Evolutionary conservation across 2,797 vertebrate species (phyloP).

Genomic region (Botia almorhae): DNA sequence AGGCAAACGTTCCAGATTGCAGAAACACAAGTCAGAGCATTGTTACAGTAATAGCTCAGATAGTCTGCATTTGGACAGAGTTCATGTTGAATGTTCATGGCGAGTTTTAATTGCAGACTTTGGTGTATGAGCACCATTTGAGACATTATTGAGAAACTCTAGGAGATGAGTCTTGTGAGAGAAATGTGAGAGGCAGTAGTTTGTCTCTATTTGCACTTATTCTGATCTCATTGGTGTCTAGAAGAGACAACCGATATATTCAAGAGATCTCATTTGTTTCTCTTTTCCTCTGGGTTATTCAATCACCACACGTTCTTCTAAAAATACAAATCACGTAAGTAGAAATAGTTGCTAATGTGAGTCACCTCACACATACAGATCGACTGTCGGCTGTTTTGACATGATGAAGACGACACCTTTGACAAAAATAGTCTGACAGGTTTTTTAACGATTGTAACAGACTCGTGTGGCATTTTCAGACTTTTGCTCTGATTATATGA

Average conservation of each 20-base stretch:
- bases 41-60: no score
- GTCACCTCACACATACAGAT: not conserved
- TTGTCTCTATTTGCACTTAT: no score
- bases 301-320: not conserved
- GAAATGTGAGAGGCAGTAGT: no score
- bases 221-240: no score
- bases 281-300: not conserved
- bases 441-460: not conserved
- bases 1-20: no score
- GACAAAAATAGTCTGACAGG: not conserved
- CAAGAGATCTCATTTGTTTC: no score
- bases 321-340: not conserved
- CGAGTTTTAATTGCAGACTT: no score
- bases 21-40: no score
- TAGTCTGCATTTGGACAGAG: no score
- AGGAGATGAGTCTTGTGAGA: no score
- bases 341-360: not conserved
- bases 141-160: not conserved
- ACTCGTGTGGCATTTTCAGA: not conserved
- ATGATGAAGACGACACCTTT: not conserved
- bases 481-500: not conserved
- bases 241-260: no score
- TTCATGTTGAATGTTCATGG: no score
- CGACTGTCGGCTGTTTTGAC: not conserved
- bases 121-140: not conserved